Evolutionary conservation across 1,140 invertebrate species (phyloP), one percentile per base, ranked within the genome.

Genomic region (Sogatella furcifera): DNA sequence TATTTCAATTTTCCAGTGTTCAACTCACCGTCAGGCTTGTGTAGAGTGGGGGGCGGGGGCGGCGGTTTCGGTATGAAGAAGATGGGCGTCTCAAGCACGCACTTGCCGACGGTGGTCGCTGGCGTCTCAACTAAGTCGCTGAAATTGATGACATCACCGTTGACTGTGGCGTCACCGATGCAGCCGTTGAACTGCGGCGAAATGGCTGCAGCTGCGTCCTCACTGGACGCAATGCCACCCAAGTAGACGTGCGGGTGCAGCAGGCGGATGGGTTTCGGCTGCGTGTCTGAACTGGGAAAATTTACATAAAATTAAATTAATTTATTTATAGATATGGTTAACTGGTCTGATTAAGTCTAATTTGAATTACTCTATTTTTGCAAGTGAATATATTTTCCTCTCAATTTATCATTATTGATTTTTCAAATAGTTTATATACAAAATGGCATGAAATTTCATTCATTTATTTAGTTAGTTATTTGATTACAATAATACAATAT

Each of bases 131-230:
- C 80, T 0, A 84, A 78, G 62, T 84, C 83, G 1, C 87, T 88
- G 72, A 95, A 89, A 70, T 94, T 92, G 22, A 92, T 78, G 46
- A 92, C 82, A 19, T 76, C 76, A 19, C 86, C 85, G 68, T 95
- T 93, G 4, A 94, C 71, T 1, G 89, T 92, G 1, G 88, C 83
- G 69, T 96, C 92, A 11, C 88, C 88, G 46, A 97, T 84, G 69
- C 92, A 95, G 1, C 93, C 93, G 22, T 79, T 73, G 69, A 93
- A 92, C 0, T 82, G 75, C 41, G 68, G 65, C 10, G 73, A 74
- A 2, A 74, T 70, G 42, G 70, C 73, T n/a, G 67, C 65, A 6
- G 72, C 73, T 9, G 67, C 67, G 14, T 74, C 72, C 54, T 82
- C 82, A 11, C 73, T 74, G 0, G 77, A 72, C 0, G 91, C 88